Percentiles rank a stretch among this genome's conserved stretches.
These are phyloP conservation scores for Cettia cetti DNA, from an alignment of 2,113 vertebrate species.

Conservation along the genomic window DNA sequence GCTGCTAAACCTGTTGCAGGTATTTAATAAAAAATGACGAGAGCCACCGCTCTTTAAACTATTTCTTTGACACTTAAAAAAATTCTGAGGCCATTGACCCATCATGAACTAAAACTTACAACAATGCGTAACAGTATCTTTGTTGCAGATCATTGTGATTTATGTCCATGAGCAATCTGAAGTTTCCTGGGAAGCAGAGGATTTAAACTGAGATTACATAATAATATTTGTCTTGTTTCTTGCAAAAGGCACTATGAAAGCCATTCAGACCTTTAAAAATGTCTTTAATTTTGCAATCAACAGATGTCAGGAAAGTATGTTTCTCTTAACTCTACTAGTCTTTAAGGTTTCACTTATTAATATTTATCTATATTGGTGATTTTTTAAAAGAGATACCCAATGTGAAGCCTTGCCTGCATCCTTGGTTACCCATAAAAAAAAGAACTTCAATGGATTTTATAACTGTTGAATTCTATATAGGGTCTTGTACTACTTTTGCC, in stretches of 20 bases:
- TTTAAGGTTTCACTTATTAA: not conserved
- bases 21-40: slow-evolving; percentile 39
- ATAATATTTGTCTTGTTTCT: not conserved
- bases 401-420: not conserved
- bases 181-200: not conserved
- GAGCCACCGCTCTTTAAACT: not conserved
- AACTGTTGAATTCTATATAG: not conserved
- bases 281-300: not conserved
- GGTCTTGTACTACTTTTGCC: not conserved
- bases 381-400: not conserved
- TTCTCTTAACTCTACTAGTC: not conserved
- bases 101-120: not conserved
- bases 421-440: not conserved
- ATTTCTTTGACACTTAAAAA: not conserved
- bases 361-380: not conserved
- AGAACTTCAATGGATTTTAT: not conserved
- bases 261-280: not conserved
- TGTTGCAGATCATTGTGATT: not conserved
- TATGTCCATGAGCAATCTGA: not conserved
- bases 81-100: not conserved
- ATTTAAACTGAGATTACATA: not conserved
- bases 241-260: not conserved
- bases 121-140: not conserved
- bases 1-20: slow-evolving; percentile 44
- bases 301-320: not conserved